A percentile compares a stretch with the other conserved stretches of the same genome.
Evolutionary conservation across 2,888 invertebrate genomes (phyloP).

Genomic region (Timema podura): DNA sequence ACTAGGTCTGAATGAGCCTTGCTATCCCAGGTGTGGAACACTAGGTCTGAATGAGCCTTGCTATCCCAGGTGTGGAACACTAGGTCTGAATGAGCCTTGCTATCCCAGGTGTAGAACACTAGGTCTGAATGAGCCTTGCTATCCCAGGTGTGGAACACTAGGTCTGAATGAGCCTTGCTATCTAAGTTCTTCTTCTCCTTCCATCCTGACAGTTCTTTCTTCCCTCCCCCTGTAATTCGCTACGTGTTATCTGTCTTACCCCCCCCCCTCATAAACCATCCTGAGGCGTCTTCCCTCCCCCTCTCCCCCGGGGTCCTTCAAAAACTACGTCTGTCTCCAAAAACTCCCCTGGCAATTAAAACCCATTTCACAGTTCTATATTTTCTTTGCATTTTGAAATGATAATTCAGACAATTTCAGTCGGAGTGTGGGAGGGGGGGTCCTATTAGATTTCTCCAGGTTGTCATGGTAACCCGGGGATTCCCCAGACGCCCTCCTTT

Average conservation of each 20-base stretch:
- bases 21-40: no score
- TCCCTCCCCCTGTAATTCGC: constrained; percentile 15
- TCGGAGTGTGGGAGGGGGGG: constrained; percentile 28
- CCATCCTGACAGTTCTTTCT: no score
- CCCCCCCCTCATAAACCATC: constrained; percentile 15
- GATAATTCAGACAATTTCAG: constrained; percentile 40
- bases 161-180: no score
- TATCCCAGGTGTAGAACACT: no score
- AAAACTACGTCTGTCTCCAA: constrained; percentile 20
- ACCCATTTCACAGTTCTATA: constrained; percentile 36
- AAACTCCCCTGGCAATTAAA: constrained; percentile 35
- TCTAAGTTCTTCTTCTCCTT: no score
- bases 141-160: no score
- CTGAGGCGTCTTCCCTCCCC: constrained; percentile 12
- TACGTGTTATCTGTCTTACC: constrained; percentile 18
- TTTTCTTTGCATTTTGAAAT: constrained; percentile 41
- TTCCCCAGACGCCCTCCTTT: constrained; percentile 39
- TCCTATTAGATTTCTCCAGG: constrained; percentile 40
- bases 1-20: no score
- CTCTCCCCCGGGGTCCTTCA: constrained; percentile 13
- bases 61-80: no score
- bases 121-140: no score
- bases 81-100: no score
- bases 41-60: no score
- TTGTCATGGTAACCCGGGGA: constrained; percentile 37